Evolutionary conservation across 92 coral and sea anemone genomes (phyloP).

Genomic region (Desmophyllum pertusum): DNA sequence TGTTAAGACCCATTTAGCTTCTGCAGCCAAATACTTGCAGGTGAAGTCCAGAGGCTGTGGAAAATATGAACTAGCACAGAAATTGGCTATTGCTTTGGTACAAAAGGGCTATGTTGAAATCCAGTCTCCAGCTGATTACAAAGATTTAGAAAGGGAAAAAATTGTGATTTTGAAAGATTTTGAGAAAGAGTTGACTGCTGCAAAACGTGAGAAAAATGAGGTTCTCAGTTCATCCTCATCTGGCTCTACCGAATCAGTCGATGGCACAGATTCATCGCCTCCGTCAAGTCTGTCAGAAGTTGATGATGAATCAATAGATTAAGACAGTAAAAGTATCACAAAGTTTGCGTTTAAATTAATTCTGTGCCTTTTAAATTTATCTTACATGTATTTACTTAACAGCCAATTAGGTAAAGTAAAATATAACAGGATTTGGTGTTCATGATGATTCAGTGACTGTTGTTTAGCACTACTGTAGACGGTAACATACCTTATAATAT

Average conservation of each 20-base stretch:
- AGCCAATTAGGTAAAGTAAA: too few species aligned
- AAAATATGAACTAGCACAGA: slow-evolving; percentile 24
- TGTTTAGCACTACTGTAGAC: too few species aligned
- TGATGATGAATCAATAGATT: too few species aligned
- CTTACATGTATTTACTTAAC: too few species aligned
- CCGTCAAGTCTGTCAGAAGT: slow-evolving; percentile 36
- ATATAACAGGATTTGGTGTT: too few species aligned
- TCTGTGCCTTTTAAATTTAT: too few species aligned
- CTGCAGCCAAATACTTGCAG: slow-evolving; percentile 34
- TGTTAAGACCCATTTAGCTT: slow-evolving; percentile 34
- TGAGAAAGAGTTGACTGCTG: slow-evolving; percentile 7
- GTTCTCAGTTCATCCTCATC: slow-evolving; percentile 26
- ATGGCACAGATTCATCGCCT: slow-evolving; percentile 28
- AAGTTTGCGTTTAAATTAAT: too few species aligned
- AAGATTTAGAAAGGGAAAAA: slow-evolving; percentile 25
- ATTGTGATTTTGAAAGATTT: slow-evolving; percentile 32
- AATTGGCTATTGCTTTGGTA: slow-evolving; percentile 24
- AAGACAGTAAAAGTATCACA: too few species aligned
- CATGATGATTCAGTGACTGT: too few species aligned
- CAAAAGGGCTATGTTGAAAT: slow-evolving; percentile 27
- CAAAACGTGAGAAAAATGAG: slow-evolving; percentile 18
- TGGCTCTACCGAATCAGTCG: slow-evolving; percentile 37
- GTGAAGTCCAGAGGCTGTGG: slow-evolving; percentile 12
- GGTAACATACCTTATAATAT: too few species aligned
- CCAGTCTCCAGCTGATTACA: slow-evolving; percentile 31